Percentiles rank a stretch among this genome's conserved stretches.
Conservation (phyloP, 2,113 vertebrate genomes). For the Plotosus lineatus region DNA sequence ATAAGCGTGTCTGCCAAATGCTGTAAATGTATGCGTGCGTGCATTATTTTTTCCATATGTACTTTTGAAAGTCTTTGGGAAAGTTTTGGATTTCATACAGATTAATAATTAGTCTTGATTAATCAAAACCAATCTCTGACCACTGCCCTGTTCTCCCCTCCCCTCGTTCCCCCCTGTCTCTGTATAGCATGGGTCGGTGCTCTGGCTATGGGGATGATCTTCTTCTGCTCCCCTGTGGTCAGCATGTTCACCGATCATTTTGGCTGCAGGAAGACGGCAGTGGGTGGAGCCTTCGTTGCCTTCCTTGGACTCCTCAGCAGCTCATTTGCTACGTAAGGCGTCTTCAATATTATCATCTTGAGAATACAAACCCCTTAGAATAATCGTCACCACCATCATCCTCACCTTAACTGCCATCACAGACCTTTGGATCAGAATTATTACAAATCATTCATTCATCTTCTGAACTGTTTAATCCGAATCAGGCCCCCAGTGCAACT, state of each 20-base stretch:
- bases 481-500: too few relatives aligned
- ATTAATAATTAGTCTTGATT: background rate
- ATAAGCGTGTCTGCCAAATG: too few relatives aligned
- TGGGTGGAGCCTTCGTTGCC: slow-evolving; percentile 84
- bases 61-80: too few relatives aligned
- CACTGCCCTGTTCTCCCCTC: background rate
- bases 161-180: slow-evolving; percentile 53
- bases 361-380: background rate
- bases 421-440: background rate
- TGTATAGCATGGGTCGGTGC: slow-evolving; percentile 91
- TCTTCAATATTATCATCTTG: background rate
- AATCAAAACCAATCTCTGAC: background rate
- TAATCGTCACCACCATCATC: background rate
- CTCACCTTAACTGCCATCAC: background rate
- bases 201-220: slow-evolving; percentile 98
- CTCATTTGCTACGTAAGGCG: slow-evolving; percentile 91
- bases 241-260: slow-evolving; percentile 98
- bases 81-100: too few relatives aligned
- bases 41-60: too few relatives aligned
- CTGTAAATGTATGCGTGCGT: too few relatives aligned
- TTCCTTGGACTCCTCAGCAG: slow-evolving; percentile 91
- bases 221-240: slow-evolving; percentile 97
- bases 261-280: slow-evolving; percentile 91
- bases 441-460: too few relatives aligned
- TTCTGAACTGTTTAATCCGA: too few relatives aligned